A percentile compares a stretch with the other conserved stretches of the same genome.
Evolutionary conservation across 2,113 vertebrate genomes (phyloP).

Genomic region (Entomyzon cyanotis): DNA sequence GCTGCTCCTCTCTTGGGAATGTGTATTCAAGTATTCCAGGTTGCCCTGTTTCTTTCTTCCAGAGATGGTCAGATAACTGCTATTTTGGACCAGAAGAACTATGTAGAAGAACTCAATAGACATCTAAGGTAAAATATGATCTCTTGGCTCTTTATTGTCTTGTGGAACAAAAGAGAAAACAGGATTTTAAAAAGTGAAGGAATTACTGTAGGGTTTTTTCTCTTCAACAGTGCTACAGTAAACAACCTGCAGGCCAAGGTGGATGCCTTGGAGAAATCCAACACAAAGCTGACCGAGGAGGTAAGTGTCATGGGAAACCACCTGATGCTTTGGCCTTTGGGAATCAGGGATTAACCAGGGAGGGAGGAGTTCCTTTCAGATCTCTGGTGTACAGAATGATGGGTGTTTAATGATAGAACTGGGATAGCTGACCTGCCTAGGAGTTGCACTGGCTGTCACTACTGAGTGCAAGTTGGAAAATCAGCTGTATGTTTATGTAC

Average conservation of each 20-base stretch:
- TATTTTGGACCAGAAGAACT: constrained; percentile 99
- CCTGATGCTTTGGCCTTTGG: neutral
- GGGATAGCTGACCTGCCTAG: neutral
- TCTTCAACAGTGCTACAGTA: constrained; percentile 86
- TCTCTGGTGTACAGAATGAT: neutral
- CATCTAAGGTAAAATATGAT: constrained; percentile 85
- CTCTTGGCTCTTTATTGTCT: neutral
- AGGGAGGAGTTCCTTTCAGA: neutral
- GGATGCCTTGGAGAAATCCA: constrained; percentile 96
- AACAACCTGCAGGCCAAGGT: constrained; percentile 98
- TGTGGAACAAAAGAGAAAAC: neutral
- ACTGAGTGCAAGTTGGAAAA: neutral
- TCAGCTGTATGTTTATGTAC: too few relatives aligned
- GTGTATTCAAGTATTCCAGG: neutral
- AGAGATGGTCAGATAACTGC: constrained; percentile 97
- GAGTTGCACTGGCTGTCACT: neutral
- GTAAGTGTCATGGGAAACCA: constrained; percentile 66
- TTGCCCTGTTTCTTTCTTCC: neutral
- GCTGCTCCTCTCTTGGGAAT: neutral
- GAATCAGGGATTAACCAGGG: neutral
- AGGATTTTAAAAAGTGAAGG: neutral
- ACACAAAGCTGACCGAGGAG: constrained; percentile 97
- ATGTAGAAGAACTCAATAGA: constrained; percentile 98
- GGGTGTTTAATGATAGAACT: neutral
- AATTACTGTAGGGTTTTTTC: neutral